Evolutionary conservation across 2,113 vertebrate species (phyloP), one percentile per base, ranked within the genome.

Genomic region (Hoplias malabaricus): DNA sequence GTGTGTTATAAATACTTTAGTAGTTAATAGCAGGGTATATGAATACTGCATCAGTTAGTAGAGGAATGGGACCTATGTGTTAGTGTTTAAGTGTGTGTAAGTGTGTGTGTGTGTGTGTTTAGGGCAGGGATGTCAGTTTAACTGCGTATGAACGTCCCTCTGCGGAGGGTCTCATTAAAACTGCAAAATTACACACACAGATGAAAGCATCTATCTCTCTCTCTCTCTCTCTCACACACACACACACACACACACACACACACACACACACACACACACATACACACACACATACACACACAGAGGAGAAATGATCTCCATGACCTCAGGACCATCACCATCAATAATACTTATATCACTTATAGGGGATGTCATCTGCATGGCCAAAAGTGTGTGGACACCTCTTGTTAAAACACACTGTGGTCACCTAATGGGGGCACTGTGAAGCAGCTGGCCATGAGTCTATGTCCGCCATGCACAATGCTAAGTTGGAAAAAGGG

Each of bases 141-240:
- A 83, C 78, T 77, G 73, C 5, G 1, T 61, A 69, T 83, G 81
- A 69, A 83, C 65, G 68, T 83, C 81, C 73, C 78, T 75, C 77
- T 71, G 80, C 29, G 61, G 56, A 62, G 31, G 13, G 62, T 42
- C 73, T 73, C 77, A 83, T 80, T 80, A 80, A 80, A 77, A 80
- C 65, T 84, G 74, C 62, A 84, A 77, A 82, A 59, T 69, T 56
- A 79, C 69, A 72, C 76, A 78, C 71, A 77, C 53, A 48, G 67
- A 63, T 69, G 53, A 56, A 56, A 56, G 53, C n/a, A 5, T 21
- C 40, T 56, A 19, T 29, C 31, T 23, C 7, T 56, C 8, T 10
- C 34, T 27, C 21, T 16, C 53, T 42, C 43, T 70, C 14, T 54
- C 68, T 27, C 70, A 42, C 21, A 3, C 14, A 36, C n/a, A 36